These are phyloP conservation scores for Platerodrilus igneus DNA, from an alignment of 2,888 invertebrate species.

Conservation along the genomic window DNA sequence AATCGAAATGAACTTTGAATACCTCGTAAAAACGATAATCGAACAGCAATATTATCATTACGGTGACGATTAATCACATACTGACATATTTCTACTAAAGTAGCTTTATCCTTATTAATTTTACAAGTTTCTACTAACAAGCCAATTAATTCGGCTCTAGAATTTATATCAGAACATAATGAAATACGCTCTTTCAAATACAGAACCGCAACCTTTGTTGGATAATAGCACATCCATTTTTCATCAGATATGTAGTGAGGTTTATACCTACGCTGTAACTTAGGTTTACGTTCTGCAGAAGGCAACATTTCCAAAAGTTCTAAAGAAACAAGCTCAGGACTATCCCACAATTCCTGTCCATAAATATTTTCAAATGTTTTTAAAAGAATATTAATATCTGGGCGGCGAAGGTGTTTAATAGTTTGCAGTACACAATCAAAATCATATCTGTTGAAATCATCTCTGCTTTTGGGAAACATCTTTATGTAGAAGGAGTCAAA, in stretches of 20 bases:
- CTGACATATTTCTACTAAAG: constrained; percentile 11
- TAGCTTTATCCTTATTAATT: constrained; percentile 8
- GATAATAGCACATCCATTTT: constrained; percentile 7
- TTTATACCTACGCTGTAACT: constrained; percentile 1
- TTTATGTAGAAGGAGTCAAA: constrained; percentile 10
- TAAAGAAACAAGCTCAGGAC: neutral
- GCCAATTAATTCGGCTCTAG: constrained; percentile 5
- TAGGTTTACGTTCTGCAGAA: neutral
- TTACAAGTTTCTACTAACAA: constrained; percentile 12
- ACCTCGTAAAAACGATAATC: constrained; percentile 3
- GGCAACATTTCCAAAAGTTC: constrained; percentile 8
- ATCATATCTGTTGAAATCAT: constrained; percentile 3
- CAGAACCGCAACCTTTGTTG: constrained; percentile 8
- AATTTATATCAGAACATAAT: constrained; percentile 9
- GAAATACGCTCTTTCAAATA: constrained; percentile 9
- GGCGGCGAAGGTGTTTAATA: neutral
- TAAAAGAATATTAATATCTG: constrained; percentile 1
- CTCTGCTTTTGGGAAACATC: constrained; percentile 9
- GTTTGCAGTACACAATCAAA: no score
- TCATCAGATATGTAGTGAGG: constrained; percentile 4
- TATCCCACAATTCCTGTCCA: constrained; percentile 4
- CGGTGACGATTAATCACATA: constrained; percentile 12
- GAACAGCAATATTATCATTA: constrained; percentile 9
- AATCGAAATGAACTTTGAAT: constrained; percentile 6
- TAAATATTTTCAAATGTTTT: constrained; percentile 6